Evolutionary conservation across 2,113 vertebrate genomes (phyloP).

Genomic region (Alexandromys fortis): DNA sequence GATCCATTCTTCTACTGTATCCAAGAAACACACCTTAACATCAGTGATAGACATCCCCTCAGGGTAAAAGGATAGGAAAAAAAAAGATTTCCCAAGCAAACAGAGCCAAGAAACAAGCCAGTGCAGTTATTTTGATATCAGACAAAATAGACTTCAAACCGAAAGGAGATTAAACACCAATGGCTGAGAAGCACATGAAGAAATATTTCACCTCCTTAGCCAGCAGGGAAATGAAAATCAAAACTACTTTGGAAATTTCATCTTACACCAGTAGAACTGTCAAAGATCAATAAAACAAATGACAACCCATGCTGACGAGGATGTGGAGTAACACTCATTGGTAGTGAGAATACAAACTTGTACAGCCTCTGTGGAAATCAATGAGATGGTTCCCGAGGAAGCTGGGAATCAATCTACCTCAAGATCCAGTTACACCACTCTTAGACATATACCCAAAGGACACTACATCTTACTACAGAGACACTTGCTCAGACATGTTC

Average conservation of each 20-base stretch:
- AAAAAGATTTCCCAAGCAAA: no score
- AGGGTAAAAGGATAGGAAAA: no score
- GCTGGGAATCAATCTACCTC: background rate
- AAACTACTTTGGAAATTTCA: background rate
- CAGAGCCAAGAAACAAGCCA: no score
- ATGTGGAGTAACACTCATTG: background rate
- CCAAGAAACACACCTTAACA: no score
- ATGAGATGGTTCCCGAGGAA: background rate
- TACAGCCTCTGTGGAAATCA: background rate
- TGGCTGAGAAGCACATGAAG: background rate
- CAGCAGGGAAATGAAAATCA: background rate
- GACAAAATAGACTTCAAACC: no score
- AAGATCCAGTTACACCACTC: background rate
- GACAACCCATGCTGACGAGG: background rate
- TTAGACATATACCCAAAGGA: background rate
- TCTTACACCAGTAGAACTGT: background rate
- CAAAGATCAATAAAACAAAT: background rate
- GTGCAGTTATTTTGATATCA: no score
- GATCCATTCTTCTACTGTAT: no score
- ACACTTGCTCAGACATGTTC: background rate
- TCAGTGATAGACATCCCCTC: no score
- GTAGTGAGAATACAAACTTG: background rate
- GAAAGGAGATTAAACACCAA: background rate
- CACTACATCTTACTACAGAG: background rate
- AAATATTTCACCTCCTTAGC: background rate